A percentile compares a stretch with the other conserved stretches of the same genome.
These are phyloP conservation scores for Zygaena filipendulae DNA, from an alignment of 2,888 invertebrate genomes.

Conservation along the genomic window DNA sequence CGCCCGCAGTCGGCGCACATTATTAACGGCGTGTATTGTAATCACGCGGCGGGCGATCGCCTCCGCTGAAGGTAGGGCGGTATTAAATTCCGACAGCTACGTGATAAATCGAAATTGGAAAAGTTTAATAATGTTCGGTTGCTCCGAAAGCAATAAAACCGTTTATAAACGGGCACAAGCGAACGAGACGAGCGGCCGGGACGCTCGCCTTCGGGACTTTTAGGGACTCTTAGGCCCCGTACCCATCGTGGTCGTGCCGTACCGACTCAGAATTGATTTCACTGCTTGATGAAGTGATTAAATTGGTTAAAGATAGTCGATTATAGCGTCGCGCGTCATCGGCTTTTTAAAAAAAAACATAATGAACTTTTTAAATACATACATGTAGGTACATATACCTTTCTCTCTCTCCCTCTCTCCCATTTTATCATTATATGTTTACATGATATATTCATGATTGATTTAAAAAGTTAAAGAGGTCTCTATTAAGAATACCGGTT, in stretches of 20 bases:
- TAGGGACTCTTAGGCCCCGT: conserved; percentile 59
- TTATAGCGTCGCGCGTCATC: too few species aligned
- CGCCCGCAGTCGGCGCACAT: conserved; percentile 45
- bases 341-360: too few species aligned
- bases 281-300: conserved; percentile 57
- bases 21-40: conserved; percentile 69
- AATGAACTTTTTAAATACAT: too few species aligned
- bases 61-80: conserved; percentile 68
- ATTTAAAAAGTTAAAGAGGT: too few species aligned
- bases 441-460: too few species aligned
- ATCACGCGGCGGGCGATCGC: conserved; percentile 68
- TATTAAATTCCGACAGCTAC: conserved; percentile 71
- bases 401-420: too few species aligned
- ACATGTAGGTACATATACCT: too few species aligned
- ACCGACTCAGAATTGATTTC: conserved; percentile 57
- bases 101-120: conserved; percentile 71
- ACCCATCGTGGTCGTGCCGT: too few species aligned
- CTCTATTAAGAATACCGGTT: too few species aligned
- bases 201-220: conserved; percentile 63
- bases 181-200: conserved; percentile 63
- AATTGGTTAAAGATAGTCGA: too few species aligned
- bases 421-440: too few species aligned
- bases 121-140: conserved; percentile 71
- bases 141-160: conserved; percentile 70
- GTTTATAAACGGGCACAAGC: conserved; percentile 69